These are phyloP conservation scores for Isotomurus palustris DNA, from an alignment of 2,888 invertebrate genomes.

Conservation along the genomic window DNA sequence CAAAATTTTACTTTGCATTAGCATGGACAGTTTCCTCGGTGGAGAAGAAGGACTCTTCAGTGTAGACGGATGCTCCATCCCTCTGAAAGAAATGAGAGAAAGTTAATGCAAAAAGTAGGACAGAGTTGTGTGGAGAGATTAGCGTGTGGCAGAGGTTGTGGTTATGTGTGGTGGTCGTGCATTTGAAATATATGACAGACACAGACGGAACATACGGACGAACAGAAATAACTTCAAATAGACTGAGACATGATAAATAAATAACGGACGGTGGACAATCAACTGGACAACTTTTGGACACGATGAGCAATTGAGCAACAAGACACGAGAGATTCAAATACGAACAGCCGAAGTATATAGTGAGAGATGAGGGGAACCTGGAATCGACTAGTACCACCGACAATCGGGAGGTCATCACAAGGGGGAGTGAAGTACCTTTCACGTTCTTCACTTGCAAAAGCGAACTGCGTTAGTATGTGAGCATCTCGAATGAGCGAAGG, in stretches of 20 bases:
- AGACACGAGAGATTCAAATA: background rate
- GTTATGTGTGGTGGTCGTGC: too few species aligned
- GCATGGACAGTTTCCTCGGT: background rate
- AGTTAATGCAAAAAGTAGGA: too few species aligned
- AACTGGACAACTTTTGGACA: background rate
- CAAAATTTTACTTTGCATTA: background rate
- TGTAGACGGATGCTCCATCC: conserved; percentile 1
- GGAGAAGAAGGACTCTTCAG: conserved; percentile 2
- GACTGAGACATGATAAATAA: too few species aligned
- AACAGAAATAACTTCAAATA: too few species aligned
- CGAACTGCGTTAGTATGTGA: conserved; percentile 19
- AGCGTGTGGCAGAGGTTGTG: too few species aligned
- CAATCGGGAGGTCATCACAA: conserved; percentile 1
- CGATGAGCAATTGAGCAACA: background rate
- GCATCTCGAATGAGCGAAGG: conserved; percentile 11
- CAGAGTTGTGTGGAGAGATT: too few species aligned
- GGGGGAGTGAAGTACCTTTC: conserved; percentile 7
- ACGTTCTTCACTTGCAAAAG: conserved; percentile 10
- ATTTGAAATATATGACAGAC: too few species aligned
- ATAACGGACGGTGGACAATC: background rate
- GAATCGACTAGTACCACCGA: background rate
- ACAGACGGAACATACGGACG: too few species aligned
- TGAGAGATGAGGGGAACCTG: background rate
- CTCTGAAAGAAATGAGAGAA: conserved; percentile 3
- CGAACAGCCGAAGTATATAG: background rate